These are phyloP conservation scores for Agelastica alni DNA, from an alignment of 2,888 invertebrate species.

Conservation along the genomic window DNA sequence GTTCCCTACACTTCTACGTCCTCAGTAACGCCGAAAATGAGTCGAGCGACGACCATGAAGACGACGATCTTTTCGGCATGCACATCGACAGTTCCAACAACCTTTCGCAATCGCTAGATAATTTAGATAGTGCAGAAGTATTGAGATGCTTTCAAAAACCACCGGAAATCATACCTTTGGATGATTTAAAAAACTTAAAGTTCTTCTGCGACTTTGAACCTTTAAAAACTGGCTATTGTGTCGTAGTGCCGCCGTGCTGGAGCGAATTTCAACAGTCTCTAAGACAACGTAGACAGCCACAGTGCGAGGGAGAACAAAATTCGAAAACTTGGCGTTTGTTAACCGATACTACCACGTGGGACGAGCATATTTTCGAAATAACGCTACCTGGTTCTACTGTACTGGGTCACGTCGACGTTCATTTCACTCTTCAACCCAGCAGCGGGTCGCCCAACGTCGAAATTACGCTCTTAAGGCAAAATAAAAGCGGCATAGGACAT, in stretches of 20 bases:
- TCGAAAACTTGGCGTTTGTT: slow-evolving; percentile 89
- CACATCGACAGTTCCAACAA: slow-evolving; percentile 29
- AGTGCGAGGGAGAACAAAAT: slow-evolving; percentile 69
- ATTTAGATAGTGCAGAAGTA: slow-evolving; percentile 43
- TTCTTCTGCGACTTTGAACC: slow-evolving; percentile 78
- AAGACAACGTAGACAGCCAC: slow-evolving; percentile 85
- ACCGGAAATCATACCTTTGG: slow-evolving; percentile 42
- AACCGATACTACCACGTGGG: slow-evolving; percentile 87
- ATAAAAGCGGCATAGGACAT: slow-evolving; percentile 67
- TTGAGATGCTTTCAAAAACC: slow-evolving; percentile 51
- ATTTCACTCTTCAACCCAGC: slow-evolving; percentile 81
- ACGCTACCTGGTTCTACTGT: slow-evolving; percentile 77
- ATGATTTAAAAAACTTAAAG: slow-evolving; percentile 64
- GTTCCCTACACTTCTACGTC: slow-evolving; percentile 81
- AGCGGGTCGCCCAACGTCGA: slow-evolving; percentile 61
- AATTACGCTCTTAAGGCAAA: slow-evolving; percentile 66
- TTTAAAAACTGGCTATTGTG: slow-evolving; percentile 68
- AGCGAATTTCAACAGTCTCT: slow-evolving; percentile 91
- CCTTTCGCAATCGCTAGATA: slow-evolving; percentile 37
- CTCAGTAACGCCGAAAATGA: slow-evolving; percentile 75
- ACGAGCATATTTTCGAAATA: slow-evolving; percentile 89
- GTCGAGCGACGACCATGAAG: slow-evolving; percentile 72
- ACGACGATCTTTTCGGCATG: slow-evolving; percentile 61
- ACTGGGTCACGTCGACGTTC: slow-evolving; percentile 88
- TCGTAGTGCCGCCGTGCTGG: slow-evolving; percentile 93